Evolutionary conservation across 37 sponge, comb jelly and placozoan genomes (phyloP).

Genomic region (Tethya wilhelma): DNA sequence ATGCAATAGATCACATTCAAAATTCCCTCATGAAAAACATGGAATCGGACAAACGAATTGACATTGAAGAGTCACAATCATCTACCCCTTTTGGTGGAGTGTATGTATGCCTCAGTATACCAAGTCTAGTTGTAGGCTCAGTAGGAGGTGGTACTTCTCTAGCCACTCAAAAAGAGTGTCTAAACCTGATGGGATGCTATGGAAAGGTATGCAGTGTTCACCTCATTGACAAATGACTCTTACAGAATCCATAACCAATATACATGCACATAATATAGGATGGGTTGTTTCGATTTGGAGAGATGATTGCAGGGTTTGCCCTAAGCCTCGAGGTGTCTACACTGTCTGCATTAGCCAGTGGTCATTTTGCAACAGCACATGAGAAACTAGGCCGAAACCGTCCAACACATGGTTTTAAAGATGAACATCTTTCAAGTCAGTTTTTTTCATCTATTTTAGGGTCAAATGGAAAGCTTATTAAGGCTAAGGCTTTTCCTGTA

Average conservation of each 20-base stretch:
- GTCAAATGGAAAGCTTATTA: constrained; percentile 22
- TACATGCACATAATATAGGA: constrained; percentile 33
- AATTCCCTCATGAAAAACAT: too few relatives aligned
- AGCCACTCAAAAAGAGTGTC: constrained; percentile 83
- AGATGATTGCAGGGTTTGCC: constrained; percentile 73
- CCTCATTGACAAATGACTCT: not conserved
- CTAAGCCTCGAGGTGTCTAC: constrained; percentile 75
- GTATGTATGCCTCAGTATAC: constrained; percentile 57
- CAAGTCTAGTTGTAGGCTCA: constrained; percentile 66
- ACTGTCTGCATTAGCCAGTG: constrained; percentile 69
- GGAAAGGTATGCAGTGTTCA: constrained; percentile 51
- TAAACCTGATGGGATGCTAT: constrained; percentile 77
- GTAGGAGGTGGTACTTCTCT: constrained; percentile 83
- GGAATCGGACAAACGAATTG: too few relatives aligned
- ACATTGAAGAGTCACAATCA: too few relatives aligned
- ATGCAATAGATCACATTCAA: too few relatives aligned
- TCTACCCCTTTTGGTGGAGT: constrained; percentile 72
- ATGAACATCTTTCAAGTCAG: constrained; percentile 30
- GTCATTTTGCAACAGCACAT: constrained; percentile 81
- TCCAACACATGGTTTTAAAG: constrained; percentile 61
- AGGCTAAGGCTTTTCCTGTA: constrained; percentile 41
- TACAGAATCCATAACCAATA: not conserved
- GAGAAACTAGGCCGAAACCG: constrained; percentile 79
- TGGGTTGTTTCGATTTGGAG: constrained; percentile 47
- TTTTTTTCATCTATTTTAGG: constrained; percentile 58